Conservation (phyloP, 2,888 invertebrate genomes). For the Andricus quercusramuli region DNA sequence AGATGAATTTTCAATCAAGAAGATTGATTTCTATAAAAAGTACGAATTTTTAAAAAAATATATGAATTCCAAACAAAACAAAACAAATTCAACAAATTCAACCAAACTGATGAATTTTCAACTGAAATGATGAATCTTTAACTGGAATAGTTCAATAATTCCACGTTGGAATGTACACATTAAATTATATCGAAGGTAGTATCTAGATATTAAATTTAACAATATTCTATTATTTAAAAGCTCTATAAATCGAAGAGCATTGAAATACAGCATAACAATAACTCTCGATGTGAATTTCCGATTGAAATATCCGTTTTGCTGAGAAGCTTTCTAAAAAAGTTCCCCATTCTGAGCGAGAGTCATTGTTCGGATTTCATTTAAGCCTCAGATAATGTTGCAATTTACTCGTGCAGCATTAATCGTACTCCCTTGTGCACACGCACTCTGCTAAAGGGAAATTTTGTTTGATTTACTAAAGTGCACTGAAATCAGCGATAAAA, state of each 20-base stretch:
- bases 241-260: not conserved
- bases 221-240: not conserved
- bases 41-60: no score
- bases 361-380: conserved; percentile 31
- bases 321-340: conserved; percentile 9
- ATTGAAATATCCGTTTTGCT: conserved; percentile 6
- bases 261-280: not conserved
- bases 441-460: conserved; percentile 6
- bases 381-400: conserved; percentile 24
- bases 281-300: not conserved
- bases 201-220: not conserved
- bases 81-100: no score
- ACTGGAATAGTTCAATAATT: no score
- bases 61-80: no score
- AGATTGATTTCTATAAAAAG: no score
- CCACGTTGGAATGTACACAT: not conserved
- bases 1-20: no score
- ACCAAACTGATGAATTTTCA: no score
- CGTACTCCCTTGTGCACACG: conserved; percentile 23
- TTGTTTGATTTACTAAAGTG: conserved; percentile 32
- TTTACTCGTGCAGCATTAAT: conserved; percentile 24
- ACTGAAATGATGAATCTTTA: no score
- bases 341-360: not conserved
- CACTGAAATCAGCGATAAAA: conserved; percentile 5
- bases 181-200: not conserved